Evolutionary conservation across 2,888 invertebrate genomes (phyloP).

Genomic region (Pterostichus madidus): DNA sequence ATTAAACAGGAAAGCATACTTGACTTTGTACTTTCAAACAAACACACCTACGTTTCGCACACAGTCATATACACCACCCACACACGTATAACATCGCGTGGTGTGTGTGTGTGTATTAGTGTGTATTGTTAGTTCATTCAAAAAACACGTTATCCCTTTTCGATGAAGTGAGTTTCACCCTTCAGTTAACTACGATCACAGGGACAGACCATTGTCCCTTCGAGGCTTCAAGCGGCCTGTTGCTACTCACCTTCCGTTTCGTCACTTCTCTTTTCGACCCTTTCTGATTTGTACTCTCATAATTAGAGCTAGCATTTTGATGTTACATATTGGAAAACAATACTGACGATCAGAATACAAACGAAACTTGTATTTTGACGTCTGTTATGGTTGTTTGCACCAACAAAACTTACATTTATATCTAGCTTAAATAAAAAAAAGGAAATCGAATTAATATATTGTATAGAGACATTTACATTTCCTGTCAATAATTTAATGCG

Average conservation of each 20-base stretch:
- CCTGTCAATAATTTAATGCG: no score
- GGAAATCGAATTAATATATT: no score
- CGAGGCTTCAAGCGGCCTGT: slow-evolving; percentile 6
- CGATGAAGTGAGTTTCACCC: slow-evolving; percentile 56
- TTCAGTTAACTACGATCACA: slow-evolving; percentile 31
- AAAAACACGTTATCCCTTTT: slow-evolving; percentile 61
- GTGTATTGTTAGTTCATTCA: slow-evolving; percentile 40
- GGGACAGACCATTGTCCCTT: slow-evolving; percentile 35
- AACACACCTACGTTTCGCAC: background rate
- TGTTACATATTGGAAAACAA: background rate
- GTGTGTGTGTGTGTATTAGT: background rate
- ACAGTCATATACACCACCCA: background rate
- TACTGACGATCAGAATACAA: background rate
- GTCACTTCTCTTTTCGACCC: background rate
- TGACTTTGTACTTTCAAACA: slow-evolving; percentile 41
- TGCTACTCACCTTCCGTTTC: slow-evolving; percentile 15
- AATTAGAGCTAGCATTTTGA: background rate
- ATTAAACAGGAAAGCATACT: slow-evolving; percentile 45
- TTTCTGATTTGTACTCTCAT: background rate
- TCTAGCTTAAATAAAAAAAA: no score
- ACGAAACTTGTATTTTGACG: background rate
- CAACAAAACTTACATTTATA: no score
- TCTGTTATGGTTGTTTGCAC: no score
- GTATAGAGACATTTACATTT: no score
- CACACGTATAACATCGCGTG: background rate